Percentiles rank a stretch among this genome's conserved stretches.
Evolutionary conservation across 2,113 vertebrate species (phyloP).

Genomic region (Dolichallabes microphthalmus): DNA sequence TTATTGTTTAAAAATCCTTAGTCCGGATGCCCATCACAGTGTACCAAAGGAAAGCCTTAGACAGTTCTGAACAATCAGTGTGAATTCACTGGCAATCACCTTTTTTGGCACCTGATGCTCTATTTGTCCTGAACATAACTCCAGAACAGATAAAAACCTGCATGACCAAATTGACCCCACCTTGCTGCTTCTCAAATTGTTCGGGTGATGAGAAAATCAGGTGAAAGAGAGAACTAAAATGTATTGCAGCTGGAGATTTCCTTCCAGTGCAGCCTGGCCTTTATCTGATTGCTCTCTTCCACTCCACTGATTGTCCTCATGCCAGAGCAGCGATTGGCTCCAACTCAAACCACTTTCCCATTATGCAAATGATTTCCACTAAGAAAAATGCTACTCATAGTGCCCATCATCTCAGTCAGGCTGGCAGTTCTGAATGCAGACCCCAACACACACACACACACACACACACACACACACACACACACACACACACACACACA

Average conservation of each 20-base stretch:
- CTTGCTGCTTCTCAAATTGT: conserved; percentile 63
- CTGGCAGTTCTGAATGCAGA: conserved; percentile 63
- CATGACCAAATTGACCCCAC: conserved; percentile 27
- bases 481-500: conserved; percentile 20
- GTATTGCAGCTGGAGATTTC: conserved; percentile 53
- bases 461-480: conserved; percentile 1
- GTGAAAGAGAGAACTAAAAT: conserved; percentile 55
- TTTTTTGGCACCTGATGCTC: neutral
- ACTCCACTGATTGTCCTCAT: conserved; percentile 64
- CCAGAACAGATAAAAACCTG: conserved; percentile 45
- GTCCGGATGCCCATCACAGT: neutral
- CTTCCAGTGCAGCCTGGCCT: conserved; percentile 50
- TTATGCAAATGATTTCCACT: conserved; percentile 72
- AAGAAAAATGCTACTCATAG: conserved; percentile 65
- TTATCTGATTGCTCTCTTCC: conserved; percentile 64
- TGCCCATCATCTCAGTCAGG: conserved; percentile 68
- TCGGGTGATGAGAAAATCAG: conserved; percentile 60
- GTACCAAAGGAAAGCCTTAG: neutral
- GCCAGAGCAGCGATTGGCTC: conserved; percentile 63
- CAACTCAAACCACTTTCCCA: conserved; percentile 68
- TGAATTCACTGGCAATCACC: neutral
- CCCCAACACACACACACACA: neutral
- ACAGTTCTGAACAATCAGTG: neutral
- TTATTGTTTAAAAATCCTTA: neutral
- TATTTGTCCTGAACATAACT: neutral